These are phyloP conservation scores for Junonia oenone DNA, from an alignment of 2,888 invertebrate genomes.

Conservation along the genomic window DNA sequence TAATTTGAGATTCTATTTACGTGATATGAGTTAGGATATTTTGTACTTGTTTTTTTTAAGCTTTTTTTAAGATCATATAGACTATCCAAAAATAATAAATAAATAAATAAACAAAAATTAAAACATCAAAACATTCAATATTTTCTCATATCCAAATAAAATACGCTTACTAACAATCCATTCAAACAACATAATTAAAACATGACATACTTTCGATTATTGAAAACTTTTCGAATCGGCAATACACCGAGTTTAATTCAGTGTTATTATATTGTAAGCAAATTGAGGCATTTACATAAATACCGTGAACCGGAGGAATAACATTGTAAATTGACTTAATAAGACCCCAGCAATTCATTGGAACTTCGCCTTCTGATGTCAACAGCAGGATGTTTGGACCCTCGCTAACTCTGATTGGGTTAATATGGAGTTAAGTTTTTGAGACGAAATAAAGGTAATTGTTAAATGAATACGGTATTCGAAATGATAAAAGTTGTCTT, in stretches of 20 bases:
- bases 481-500: too few relatives aligned
- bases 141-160: background rate
- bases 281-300: conserved; percentile 19
- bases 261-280: conserved; percentile 14
- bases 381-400: conserved; percentile 6
- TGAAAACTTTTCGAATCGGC: background rate
- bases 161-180: background rate
- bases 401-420: background rate
- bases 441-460: too few relatives aligned
- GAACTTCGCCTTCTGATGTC: conserved; percentile 11
- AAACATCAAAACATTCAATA: too few relatives aligned
- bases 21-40: too few relatives aligned
- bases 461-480: too few relatives aligned
- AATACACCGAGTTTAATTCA: conserved; percentile 10
- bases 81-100: too few relatives aligned
- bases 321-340: conserved; percentile 18
- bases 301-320: conserved; percentile 17
- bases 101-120: too few relatives aligned
- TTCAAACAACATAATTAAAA: background rate
- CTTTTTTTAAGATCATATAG: too few relatives aligned
- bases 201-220: background rate
- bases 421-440: too few relatives aligned
- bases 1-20: too few relatives aligned
- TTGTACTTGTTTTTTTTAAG: too few relatives aligned
- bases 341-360: conserved; percentile 18